Base-by-base conservation (phyloP, 2,113 vertebrate species). In the Lathamus discolor region DNA sequence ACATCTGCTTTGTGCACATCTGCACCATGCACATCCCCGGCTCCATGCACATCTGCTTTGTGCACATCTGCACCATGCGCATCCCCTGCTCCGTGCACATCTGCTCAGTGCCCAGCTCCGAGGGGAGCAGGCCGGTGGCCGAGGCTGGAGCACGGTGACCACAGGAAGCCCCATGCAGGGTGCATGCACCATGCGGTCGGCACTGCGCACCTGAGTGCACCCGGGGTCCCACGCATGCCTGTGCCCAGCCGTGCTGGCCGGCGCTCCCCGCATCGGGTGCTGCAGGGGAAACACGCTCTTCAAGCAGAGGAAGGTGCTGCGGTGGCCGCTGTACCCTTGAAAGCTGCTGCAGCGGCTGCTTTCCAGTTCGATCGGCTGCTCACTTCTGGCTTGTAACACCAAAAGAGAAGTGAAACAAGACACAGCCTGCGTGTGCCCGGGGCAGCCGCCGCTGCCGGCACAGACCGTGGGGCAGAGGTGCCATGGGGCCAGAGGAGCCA, bases 351-450 rank as follows among this genome's bases (percentile, higher is more conserved):
- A 14, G 51, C 39, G 6, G 2, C 59, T 3, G 5, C 17, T 73
- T 88, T 67, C 68, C 63, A 64, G 48, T 27, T 81, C 70, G 15
- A 46, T 25, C 75, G 37, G 4, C 67, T n/a, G 76, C 76, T 87
- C 44, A 2, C 67, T 37, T 79, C 76, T 49, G 37, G 33, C 55
- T 57, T 41, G 29, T 17, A 54, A 67, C 74, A 67, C 61, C 22
- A 22, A 75, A 82, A 35, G 73, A 63, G 93, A 96, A 96, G 79
- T 49, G 87, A 96, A 90, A 95, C 2, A 83, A 69, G 89, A 72
- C 41, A 27, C 35, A 57, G 55, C 10, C 1, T 10, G 48, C 8
- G 54, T 1, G 28, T 8, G 6, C 72, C 24, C 81, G 2, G 41
- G 77, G 79, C 75, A 85, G 54, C 1, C 9, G 3, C 2, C 8